Evolutionary conservation across 1,140 invertebrate species (phyloP), one percentile per base, ranked within the genome.

Genomic region (Drosophila rufa): DNA sequence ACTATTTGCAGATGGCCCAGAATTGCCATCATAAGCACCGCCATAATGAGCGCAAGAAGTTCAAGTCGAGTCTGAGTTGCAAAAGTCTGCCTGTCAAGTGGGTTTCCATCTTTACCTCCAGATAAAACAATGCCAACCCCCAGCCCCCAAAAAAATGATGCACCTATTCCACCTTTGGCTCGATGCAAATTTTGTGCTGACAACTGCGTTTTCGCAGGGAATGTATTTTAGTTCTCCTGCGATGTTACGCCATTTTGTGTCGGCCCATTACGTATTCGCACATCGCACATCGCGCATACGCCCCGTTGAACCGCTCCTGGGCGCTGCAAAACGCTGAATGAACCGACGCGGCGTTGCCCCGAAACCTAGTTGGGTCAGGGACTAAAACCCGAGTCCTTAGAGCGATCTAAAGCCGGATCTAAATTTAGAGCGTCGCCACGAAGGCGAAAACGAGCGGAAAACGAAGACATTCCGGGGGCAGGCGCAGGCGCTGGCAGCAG

Each of bases 21-120:
- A 89, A 87, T 89, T 84, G 80, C 83, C 80, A 87, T 87, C 80
- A 89, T 78, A 87, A 87, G 71, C 80, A 73, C 3, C 56, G 40
- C 60, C 55, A 65, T 87, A 87, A 89, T 89, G 83, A 89, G 84
- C 36, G 25, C 19, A 11, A 40, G 68, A 43, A 36, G 38, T 40
- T 67, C 25, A 56, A 62, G 53, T 22, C 30, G 15, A 36, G 53
- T 40, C 65, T 60, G 19, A 66, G 58, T 43, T 59, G 40, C 25
- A 43, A 46, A 64, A 66, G 60, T 45, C 60, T 65, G 11, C 60
- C 40, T 53, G 69, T 53, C 75, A 43, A 73, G 69, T 73, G 69
- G 45, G 60, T 58, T 60, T 43, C 3, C 38, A 43, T 43, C 50
- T 19, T 17, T 9, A n/a, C 3, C 12, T 15, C 7, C 17, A 15